phyloP scores from a whole-genome alignment of 2,888 invertebrate species.

The Drosophila yooni region DNA sequence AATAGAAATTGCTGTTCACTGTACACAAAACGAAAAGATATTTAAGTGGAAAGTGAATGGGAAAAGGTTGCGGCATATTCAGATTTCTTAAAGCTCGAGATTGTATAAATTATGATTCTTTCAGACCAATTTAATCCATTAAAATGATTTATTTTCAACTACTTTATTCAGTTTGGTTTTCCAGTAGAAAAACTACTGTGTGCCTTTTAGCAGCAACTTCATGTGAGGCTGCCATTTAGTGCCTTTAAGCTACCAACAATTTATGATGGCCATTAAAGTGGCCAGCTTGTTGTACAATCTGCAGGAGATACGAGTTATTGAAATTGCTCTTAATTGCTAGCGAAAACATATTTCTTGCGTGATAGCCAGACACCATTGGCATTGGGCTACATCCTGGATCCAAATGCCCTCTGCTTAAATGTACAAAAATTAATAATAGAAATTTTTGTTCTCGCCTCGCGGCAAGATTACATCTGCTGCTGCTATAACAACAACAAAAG shows the following conservation, averaged over 20 bases:
- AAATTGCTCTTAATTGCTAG: slow-evolving; percentile 52
- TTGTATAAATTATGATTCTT: not conserved
- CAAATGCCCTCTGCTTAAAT: slow-evolving; percentile 33
- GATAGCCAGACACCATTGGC: not conserved
- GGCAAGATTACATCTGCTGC: slow-evolving; percentile 63
- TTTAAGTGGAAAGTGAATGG: not conserved
- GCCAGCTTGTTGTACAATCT: slow-evolving; percentile 36
- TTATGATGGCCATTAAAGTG: slow-evolving; percentile 33
- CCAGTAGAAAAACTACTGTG: not conserved
- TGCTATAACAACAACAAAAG: slow-evolving; percentile 34
- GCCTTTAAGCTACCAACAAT: slow-evolving; percentile 22
- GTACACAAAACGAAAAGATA: not conserved
- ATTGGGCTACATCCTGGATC: not conserved
- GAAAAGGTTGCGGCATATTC: not conserved
- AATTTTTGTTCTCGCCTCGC: slow-evolving; percentile 46
- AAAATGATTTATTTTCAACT: not conserved
- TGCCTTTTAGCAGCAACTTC: not conserved
- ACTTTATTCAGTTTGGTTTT: not conserved
- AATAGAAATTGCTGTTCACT: not conserved
- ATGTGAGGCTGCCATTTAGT: slow-evolving; percentile 2
- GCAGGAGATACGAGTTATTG: slow-evolving; percentile 25
- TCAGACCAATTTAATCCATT: not conserved
- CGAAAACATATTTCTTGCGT: slow-evolving; percentile 2
- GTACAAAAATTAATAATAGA: slow-evolving; percentile 71
- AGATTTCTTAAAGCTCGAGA: not conserved